Base-by-base conservation (phyloP, 2,888 invertebrate genomes). In the Leptinotarsa rubiginosa region DNA sequence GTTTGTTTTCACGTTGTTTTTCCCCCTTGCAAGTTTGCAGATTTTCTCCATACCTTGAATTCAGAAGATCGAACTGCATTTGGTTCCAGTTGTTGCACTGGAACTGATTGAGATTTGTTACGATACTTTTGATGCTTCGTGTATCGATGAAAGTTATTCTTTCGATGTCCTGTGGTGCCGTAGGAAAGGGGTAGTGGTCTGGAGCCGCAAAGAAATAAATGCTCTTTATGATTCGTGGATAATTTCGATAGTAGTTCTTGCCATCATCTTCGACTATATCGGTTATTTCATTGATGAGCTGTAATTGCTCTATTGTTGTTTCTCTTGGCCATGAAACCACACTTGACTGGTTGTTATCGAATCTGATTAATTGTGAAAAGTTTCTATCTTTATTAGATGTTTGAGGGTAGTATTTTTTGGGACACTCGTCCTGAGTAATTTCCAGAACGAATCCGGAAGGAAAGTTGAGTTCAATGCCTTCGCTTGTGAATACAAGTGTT, bases 361-460 rank as follows among this genome's bases (percentile, higher is more conserved):
- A 66, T 52, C 62, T 70, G 5, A 15, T 0, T 56, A 59, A 47
- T n/a, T 64, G 2, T 56, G 70, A 70, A 73, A 69, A 69, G 66
- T 78, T 65, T 18, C 22, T 25, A 13, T 31, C 15, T 15, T 22
- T 65, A 7, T 47, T 47, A 3, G 15, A 15, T 54, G 62, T 25
- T 18, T 73, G 75, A 7, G 84, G 83, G 50, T 77, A 62, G 72
- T 86, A 85, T 70, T 85, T 83, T 71, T 83, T 85, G 0, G 88
- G 87, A 80, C 92, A 92, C 73, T 89, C 87, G 74, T 91, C 91
- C 81, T 92, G 92, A 7, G 87, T 81, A 16, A 91, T 85, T 83
- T 92, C 91, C 18, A 92, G 82, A 2, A 90, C 83, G 81, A 92
- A 92, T 20, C 92, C 92, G 71, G 83, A 85, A 72, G 86, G 85